Base-by-base conservation (phyloP, 2,888 invertebrate genomes). In the Axea sp. region DNA sequence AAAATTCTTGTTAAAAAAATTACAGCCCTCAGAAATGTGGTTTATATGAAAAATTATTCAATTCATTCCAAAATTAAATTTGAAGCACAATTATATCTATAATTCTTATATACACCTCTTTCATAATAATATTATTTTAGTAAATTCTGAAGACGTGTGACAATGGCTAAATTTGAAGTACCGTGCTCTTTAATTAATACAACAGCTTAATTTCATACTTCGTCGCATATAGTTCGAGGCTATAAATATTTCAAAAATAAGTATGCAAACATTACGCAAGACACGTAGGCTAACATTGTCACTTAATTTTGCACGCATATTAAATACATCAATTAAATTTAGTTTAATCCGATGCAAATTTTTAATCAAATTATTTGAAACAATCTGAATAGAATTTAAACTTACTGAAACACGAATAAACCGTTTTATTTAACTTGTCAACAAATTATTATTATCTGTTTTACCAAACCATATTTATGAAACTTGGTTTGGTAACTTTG, bases 121-220 rank as follows among this genome's bases (percentile, higher is more conserved):
- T 62, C 62, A 62, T 51, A 62, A 62, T 51, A 30, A 45, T 30
- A 65, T 51, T 65, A 53, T 65, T 65, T 65, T 65, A 22, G 53
- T 35, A 30, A 35, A 31, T 31, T 51, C 45, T n/a, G 28, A 30
- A 30, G 28, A 41, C 37, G 15, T 12, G 17, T 53, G 45, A 53
- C 53, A 64, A 64, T 64, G 12, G 45, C 30, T 45, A 53, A 64
- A 35, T 53, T 64, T 64, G 53, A 64, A 43, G 28, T 41, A 14
- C 39, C 24, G 14, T 31, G 17, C 43, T 28, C 28, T 43, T 55
- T 67, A 67, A 67, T 67, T 55, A 67, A 47, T 55, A 47, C 31
- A 43, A 31, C 45, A 12, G 24, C 35, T 55, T 67, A 67, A 55
- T 68, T 51, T 68, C 67, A 47, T 67, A 57, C 39, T 8, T 30